Evolutionary conservation across 2,797 vertebrate genomes (phyloP), one percentile per base, ranked within the genome.

Genomic region (Gallinago stenura): DNA sequence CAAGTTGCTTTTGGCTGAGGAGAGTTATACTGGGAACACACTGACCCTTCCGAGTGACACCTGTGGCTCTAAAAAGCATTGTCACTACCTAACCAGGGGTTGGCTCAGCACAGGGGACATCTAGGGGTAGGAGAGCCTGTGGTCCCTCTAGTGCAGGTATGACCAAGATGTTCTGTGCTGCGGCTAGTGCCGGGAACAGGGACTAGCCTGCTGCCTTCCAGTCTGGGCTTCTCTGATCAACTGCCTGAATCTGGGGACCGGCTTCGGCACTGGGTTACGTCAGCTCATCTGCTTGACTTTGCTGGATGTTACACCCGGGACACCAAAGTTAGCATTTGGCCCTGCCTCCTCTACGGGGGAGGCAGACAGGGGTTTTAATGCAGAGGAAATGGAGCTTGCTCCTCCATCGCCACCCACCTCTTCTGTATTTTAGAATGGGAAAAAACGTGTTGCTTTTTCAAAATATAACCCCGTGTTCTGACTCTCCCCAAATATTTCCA

Each of bases 401-500:
- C 70, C 64, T 53, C 77, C 43, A 45, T 45, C 1, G 0, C 61
- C 43, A 7, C 53, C 57, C 4, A 0, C 31, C 58, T 78, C 83
- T 66, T 51, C 57, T 62, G 51, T 9, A 53, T 46, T 46, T 71
- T 83, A 43, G 10, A 91, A 61, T 3, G 20, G 64, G 54, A 28
- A 37, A 24, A 66, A 81, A 93, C 86, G 70, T 78, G 45, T 15
- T 87, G 60, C n/a, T 93, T 90, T 89, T 93, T 97, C 89, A 57
- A 86, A 95, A 97, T 48, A 72, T 57, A 92, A 94, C 60, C 37
- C 75, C 9, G 3, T 57, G 54, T 88, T 73, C 91, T 73, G 58
- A 71, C 87, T 95, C 87, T 95, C 91, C 53, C 68, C 37, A 93
- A 88, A 75, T 68, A 90, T 43, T 96, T 84, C 83, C 80, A 87